Conservation (phyloP, 2,797 vertebrate species). For the Phoeniculus purpureus region DNA sequence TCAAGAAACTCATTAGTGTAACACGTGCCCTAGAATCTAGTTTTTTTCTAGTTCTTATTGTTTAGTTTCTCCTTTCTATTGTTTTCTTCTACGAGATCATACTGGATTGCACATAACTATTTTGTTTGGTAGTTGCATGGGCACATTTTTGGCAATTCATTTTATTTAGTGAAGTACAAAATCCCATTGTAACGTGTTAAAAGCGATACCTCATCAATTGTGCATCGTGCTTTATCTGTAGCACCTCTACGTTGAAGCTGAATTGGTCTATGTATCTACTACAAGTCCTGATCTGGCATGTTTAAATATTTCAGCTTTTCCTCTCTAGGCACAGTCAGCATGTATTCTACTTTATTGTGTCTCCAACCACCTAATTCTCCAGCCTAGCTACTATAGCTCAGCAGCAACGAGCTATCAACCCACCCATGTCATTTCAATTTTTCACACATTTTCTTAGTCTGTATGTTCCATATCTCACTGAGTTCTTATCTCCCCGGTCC, state of each 20-base stretch:
- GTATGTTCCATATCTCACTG: conserved; percentile 34
- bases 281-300: conserved; percentile 10
- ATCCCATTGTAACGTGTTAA: background rate
- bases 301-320: conserved; percentile 56
- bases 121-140: background rate
- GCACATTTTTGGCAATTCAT: background rate
- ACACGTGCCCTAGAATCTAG: background rate
- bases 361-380: conserved; percentile 23
- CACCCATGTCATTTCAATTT: conserved; percentile 66
- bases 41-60: background rate
- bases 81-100: background rate
- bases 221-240: background rate
- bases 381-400: conserved; percentile 28
- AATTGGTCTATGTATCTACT: conserved; percentile 16
- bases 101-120: background rate
- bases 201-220: background rate
- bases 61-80: background rate
- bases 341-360: conserved; percentile 42
- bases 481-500: conserved; percentile 59
- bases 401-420: conserved; percentile 55
- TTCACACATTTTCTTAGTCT: conserved; percentile 62
- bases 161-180: background rate
- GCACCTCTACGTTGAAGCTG: background rate
- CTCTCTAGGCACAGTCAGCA: conserved; percentile 9
- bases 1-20: background rate